Evolutionary conservation across 2,797 vertebrate genomes (phyloP), one percentile per base, ranked within the genome.

Genomic region (Spinus pinus): DNA sequence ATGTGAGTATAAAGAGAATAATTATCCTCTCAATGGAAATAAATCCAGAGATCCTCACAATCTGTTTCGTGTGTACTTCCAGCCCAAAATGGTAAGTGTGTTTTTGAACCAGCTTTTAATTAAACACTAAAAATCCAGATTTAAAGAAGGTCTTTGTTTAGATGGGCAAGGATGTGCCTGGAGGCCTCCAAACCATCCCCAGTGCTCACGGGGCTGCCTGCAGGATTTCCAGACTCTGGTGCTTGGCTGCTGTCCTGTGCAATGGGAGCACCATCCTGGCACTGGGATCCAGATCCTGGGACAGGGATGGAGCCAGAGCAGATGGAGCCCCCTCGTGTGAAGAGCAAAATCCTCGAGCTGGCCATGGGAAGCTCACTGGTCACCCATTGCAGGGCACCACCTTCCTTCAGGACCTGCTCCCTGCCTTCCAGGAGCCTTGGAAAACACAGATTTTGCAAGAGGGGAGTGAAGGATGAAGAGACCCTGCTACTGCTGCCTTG

Each of bases 21-120:
- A 87, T 77, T 93, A 91, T 49, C 60, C 35, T 90, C 86, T 90
- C 87, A 70, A 18, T 93, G 85, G 80, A 88, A 95, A 62, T 81
- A 46, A 54, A 69, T 75, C 75, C 81, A 39, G 44, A 83, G 50
- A 67, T 84, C 37, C 71, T 70, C 90, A 72, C 58, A 80, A 23
- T 72, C n/a, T 78, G 47, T 61, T 79, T 75, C 27, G 6, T 46
- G 74, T 89, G 72, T 60, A 33, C 66, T 89, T 93, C 33, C 73
- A 91, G 3, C 47, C 73, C 8, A 0, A 89, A 93, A 72, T 0
- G 21, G 61, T 71, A 83, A 95, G 65, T 49, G 41, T 54, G 6
- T 60, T 90, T 66, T 79, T 91, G 54, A 96, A 84, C 16, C 20
- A 49, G 44, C 54, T 88, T 91, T 96, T 81, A 75, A 86, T 94